Conservation (phyloP, 2,113 vertebrate genomes). For the Spilogale gracilis region DNA sequence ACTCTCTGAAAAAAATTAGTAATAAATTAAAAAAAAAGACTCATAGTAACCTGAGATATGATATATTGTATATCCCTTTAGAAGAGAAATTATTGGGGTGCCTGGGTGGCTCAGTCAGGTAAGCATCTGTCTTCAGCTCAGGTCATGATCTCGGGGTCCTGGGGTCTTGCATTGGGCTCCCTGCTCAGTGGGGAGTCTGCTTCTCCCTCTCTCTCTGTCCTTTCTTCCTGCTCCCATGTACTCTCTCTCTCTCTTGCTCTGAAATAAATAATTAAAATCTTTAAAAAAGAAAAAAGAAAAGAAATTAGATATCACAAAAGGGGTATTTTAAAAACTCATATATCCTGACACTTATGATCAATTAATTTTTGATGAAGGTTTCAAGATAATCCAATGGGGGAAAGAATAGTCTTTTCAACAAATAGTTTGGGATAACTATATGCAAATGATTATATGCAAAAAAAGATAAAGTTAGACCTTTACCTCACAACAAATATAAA, state of each 20-base stretch:
- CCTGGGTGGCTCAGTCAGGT: not conserved
- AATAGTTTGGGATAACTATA: not conserved
- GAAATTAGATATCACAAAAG: not conserved
- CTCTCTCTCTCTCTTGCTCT: not conserved
- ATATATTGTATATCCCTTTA: not conserved
- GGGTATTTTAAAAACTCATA: conserved; percentile 4
- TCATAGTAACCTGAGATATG: not conserved
- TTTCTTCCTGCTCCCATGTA: too few species aligned
- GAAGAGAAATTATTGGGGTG: not conserved
- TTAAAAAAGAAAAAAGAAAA: not conserved
- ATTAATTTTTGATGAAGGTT: not conserved
- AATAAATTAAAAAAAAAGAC: not conserved
- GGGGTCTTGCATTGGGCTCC: not conserved
- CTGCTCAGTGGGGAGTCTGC: not conserved
- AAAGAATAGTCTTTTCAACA: conserved; percentile 50
- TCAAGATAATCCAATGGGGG: not conserved
- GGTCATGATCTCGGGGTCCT: not conserved
- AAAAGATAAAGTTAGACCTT: conserved; percentile 10
- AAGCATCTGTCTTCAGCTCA: not conserved
- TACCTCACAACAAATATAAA: not conserved
- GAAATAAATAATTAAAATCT: not conserved
- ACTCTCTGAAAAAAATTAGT: not conserved
- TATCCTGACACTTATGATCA: not conserved
- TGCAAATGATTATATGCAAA: not conserved
- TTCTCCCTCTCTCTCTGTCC: not conserved